Conservation (phyloP, 2,888 invertebrate species). For the Chydorus sphaericus region DNA sequence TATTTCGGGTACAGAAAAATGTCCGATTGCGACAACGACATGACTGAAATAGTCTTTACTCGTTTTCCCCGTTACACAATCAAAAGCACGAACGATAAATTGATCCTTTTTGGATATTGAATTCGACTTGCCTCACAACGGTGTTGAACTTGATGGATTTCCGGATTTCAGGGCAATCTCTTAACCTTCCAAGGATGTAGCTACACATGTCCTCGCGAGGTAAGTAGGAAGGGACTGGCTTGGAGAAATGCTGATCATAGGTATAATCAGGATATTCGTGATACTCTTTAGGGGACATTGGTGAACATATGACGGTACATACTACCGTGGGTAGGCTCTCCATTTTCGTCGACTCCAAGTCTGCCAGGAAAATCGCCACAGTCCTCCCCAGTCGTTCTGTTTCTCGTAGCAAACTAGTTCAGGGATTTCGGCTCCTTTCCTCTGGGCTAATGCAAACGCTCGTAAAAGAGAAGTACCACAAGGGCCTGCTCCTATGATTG, state of each 20-base stretch:
- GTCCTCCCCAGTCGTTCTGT: not conserved
- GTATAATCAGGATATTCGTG: not conserved
- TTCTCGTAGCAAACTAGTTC: not conserved
- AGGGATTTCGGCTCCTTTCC: not conserved
- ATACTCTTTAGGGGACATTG: not conserved
- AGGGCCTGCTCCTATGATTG: not conserved
- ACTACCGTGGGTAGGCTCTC: not conserved
- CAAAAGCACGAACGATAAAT: not conserved
- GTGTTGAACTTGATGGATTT: not conserved
- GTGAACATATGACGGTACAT: not conserved
- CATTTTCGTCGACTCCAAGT: not conserved
- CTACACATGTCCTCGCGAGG: not conserved
- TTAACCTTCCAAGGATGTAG: not conserved
- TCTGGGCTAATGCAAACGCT: not conserved
- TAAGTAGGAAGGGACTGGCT: not conserved
- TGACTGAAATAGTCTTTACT: not conserved
- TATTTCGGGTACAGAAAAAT: not conserved
- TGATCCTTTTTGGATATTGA: not conserved
- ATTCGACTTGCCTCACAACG: not conserved
- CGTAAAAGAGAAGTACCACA: not conserved
- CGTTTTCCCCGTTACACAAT: not conserved
- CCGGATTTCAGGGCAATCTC: not conserved
- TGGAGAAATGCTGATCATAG: not conserved
- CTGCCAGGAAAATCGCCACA: not conserved
- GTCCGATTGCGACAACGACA: not conserved